Base-by-base conservation (phyloP, 1,140 invertebrate species). In the Lerema accius region DNA sequence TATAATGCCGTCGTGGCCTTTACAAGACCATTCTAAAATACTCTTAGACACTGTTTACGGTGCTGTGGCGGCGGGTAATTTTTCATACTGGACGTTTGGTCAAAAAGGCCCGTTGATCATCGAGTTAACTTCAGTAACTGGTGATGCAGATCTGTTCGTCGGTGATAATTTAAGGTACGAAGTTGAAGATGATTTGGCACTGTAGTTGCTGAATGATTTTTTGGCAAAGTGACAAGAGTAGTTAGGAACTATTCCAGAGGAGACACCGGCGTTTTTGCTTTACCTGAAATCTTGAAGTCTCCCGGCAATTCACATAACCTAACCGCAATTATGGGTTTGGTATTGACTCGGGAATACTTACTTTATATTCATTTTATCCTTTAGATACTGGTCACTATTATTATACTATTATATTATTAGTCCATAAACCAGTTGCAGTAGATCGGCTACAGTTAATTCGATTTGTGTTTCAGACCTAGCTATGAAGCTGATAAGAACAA, bases 61-160 rank as follows among this genome's bases (percentile, higher is more conserved):
- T 0, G 48, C 60, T 0, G 87, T 90, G 0, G 78, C 83, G 0
- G 78, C 81, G 4, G 87, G 87, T 0, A 89, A 90, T 63, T 89
- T 87, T 56, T 85, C 87, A 0, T 90, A 87, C 58, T 89, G 87
- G 87, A 81, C 88, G 62, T 66, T 87, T 14, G 81, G 82, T 0
- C 81, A 89, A 17, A 66, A 64, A 0, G 86, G 87, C 0, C 87
- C 87, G 9, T 45, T 90, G 43, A 35, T 81, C 7, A 70, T 90
- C 0, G 86, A 88, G 60, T 40, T 90, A 2, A 85, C 72, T 0
- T 87, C 86, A 11, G 15, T 84, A 17, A 63, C 69, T 0, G 87
- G 87, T 5, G 87, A 90, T 45, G 87, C 87, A 1, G 87, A 90
- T 58, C 74, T 90, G 0, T 90, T 86, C 45, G 80, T 90, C 9